A percentile compares a stretch with the other conserved stretches of the same genome.
phyloP scores from a whole-genome alignment of 2,113 vertebrate species.

The Egretta garzetta region DNA sequence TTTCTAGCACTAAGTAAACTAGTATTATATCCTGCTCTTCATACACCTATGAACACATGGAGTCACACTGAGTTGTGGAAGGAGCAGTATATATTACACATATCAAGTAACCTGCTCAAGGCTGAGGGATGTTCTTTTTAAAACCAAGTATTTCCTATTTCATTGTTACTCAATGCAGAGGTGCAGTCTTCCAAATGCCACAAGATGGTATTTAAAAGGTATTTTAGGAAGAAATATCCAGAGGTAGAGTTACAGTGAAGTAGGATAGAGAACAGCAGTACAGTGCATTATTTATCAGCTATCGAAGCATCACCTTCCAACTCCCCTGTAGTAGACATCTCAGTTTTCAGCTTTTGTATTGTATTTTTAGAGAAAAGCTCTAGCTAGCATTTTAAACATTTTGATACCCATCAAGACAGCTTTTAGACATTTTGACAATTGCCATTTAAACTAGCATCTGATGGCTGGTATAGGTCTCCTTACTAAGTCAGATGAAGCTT shows the following conservation, averaged over 20 bases:
- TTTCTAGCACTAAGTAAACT: not conserved
- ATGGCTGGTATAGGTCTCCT: not conserved
- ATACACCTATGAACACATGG: not conserved
- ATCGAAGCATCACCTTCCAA: not conserved
- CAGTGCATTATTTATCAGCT: slow-evolving; percentile 65
- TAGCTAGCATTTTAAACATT: not conserved
- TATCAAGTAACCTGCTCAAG: not conserved
- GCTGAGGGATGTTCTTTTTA: not conserved
- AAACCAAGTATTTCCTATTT: not conserved
- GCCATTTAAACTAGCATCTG: not conserved
- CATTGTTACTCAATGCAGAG: not conserved
- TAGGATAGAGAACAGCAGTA: not conserved
- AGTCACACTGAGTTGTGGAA: not conserved
- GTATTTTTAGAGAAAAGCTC: not conserved
- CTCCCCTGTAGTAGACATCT: not conserved
- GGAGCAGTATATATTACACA: not conserved
- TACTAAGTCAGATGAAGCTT: not conserved
- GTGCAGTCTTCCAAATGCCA: not conserved
- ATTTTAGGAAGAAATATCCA: not conserved
- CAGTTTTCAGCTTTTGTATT: not conserved
- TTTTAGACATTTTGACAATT: not conserved
- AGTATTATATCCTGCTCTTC: not conserved
- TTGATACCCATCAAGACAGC: not conserved
- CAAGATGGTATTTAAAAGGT: not conserved
- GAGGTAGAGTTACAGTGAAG: slow-evolving; percentile 10